Percentiles rank a stretch among this genome's conserved stretches.
Evolutionary conservation across 2,797 vertebrate species (phyloP).

Genomic region (Leucoraja ocellata): DNA sequence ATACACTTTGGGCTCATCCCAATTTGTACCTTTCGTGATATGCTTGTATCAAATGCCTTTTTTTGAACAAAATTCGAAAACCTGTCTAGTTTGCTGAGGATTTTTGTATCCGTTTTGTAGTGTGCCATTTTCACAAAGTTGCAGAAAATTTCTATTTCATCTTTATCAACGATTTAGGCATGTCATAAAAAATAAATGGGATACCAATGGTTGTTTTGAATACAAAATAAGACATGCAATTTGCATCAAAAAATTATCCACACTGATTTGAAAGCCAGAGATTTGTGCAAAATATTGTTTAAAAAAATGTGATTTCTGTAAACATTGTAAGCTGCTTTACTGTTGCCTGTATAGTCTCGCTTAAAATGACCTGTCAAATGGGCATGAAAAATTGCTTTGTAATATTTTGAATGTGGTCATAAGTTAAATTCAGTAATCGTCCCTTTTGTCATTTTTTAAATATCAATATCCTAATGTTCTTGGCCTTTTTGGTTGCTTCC

Average conservation of each 20-base stretch:
- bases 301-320: slow-evolving; percentile 8
- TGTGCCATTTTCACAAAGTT: slow-evolving; percentile 27
- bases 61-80: not conserved
- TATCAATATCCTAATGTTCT: slow-evolving; percentile 5
- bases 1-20: not conserved
- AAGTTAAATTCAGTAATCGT: slow-evolving; percentile 14
- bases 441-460: slow-evolving; percentile 16
- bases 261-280: not conserved
- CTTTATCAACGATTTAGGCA: not conserved
- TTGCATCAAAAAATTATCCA: slow-evolving; percentile 11
- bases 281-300: slow-evolving; percentile 25
- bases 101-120: slow-evolving; percentile 3
- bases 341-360: slow-evolving; percentile 16
- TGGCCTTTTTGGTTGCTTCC: not conserved
- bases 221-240: not conserved
- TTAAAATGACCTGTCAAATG: not conserved
- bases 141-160: slow-evolving; percentile 36
- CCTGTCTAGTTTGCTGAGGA: not conserved
- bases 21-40: slow-evolving; percentile 4
- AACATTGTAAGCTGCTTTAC: slow-evolving; percentile 14
- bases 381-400: slow-evolving; percentile 20
- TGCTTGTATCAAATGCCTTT: not conserved
- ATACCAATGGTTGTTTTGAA: not conserved
- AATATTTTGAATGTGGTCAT: slow-evolving; percentile 9
- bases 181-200: not conserved